These are phyloP conservation scores for Semicossyphus pulcher DNA, from an alignment of 2,113 vertebrate species.

Conservation along the genomic window DNA sequence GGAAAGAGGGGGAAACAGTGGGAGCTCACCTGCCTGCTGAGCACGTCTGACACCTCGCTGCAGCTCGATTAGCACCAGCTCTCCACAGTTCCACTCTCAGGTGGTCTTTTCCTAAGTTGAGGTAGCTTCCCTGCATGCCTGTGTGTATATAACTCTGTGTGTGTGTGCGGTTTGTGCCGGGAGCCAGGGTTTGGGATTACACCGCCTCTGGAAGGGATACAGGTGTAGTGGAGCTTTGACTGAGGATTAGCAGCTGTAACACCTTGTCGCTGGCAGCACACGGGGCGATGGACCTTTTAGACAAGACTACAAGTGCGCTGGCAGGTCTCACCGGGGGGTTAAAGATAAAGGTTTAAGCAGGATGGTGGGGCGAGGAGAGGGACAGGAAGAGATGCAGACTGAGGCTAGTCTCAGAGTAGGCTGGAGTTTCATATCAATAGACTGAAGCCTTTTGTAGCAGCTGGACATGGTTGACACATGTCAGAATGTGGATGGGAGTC, in stretches of 20 bases:
- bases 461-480: background rate
- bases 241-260: slow-evolving; percentile 69
- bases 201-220: slow-evolving; percentile 46
- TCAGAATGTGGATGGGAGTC: background rate
- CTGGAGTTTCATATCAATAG: background rate
- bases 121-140: background rate
- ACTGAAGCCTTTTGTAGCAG: slow-evolving; percentile 14
- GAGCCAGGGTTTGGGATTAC: slow-evolving; percentile 58
- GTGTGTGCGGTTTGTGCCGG: slow-evolving; percentile 5
- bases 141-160: background rate
- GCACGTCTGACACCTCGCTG: slow-evolving; percentile 59
- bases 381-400: slow-evolving; percentile 3
- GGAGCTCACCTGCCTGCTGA: slow-evolving; percentile 64
- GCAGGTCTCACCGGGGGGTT: slow-evolving; percentile 34
- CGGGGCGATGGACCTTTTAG: slow-evolving; percentile 44
- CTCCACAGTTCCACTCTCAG: slow-evolving; percentile 32
- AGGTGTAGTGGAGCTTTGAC: slow-evolving; percentile 64
- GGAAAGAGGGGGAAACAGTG: slow-evolving; percentile 40
- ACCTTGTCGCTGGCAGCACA: slow-evolving; percentile 55
- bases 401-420: slow-evolving; percentile 2
- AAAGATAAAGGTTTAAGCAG: slow-evolving; percentile 46
- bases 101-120: slow-evolving; percentile 21
- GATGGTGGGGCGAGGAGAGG: slow-evolving; percentile 18
- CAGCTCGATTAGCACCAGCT: slow-evolving; percentile 22
- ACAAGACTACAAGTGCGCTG: slow-evolving; percentile 20